Conservation (phyloP, 2,888 invertebrate genomes). For the Phyto melanocephala region DNA sequence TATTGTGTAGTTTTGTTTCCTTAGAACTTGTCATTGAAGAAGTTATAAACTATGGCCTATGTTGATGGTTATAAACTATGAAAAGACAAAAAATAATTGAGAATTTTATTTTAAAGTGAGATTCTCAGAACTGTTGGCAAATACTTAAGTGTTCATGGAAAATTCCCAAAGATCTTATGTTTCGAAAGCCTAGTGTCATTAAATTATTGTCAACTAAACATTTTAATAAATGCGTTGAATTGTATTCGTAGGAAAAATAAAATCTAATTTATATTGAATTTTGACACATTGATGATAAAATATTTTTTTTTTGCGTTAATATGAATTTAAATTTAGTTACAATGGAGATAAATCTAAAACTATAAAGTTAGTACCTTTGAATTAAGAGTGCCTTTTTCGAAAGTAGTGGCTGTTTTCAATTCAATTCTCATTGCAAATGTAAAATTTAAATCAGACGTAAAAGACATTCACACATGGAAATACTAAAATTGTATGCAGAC, state of each 20-base stretch:
- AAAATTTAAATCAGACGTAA: too few relatives aligned
- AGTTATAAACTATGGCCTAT: constrained; percentile 36
- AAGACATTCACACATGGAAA: too few relatives aligned
- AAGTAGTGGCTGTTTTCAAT: too few relatives aligned
- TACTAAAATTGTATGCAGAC: too few relatives aligned
- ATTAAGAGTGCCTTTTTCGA: too few relatives aligned
- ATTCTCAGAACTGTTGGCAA: constrained; percentile 29
- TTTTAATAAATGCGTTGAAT: not conserved
- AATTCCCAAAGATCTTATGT: not conserved
- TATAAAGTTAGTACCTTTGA: too few relatives aligned
- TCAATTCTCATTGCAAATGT: too few relatives aligned
- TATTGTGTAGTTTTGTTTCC: constrained; percentile 33
- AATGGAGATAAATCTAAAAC: too few relatives aligned
- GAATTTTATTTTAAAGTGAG: constrained; percentile 37
- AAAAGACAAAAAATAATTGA: constrained; percentile 5
- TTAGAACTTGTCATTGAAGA: constrained; percentile 46
- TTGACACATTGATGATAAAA: too few relatives aligned
- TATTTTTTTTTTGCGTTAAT: too few relatives aligned
- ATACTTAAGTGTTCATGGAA: not conserved
- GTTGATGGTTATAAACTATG: not conserved
- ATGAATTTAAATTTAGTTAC: too few relatives aligned
- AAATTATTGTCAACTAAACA: constrained; percentile 10
- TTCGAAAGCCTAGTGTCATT: constrained; percentile 19
- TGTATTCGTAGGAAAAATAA: not conserved
- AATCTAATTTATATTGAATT: not conserved